Base-by-base conservation (phyloP, 2,888 invertebrate genomes). In the Syritta pipiens region DNA sequence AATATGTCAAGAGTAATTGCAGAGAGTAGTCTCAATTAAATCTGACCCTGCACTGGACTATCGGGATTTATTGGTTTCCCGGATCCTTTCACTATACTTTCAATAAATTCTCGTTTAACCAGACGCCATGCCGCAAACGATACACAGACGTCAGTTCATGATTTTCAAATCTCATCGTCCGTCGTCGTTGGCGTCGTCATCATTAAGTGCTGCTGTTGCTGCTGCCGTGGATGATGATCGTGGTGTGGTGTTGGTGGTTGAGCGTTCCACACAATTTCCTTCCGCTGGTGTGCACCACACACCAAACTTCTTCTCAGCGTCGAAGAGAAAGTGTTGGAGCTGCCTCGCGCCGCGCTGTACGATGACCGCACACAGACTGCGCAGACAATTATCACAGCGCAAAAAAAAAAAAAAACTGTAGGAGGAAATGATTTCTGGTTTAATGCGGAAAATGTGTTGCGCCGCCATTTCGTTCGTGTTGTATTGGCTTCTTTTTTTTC, bases 71-170 rank as follows among this genome's bases (percentile, higher is more conserved):
- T 65, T 53, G 49, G 62, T 35, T 19, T 14, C 6, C 28, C 19
- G 37, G 55, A 71, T 77, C 76, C 76, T 71, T 77, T 71, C 76
- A 71, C 71, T 57, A 10, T 9, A 24, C 57, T 59, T 63, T 76
- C 62, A 59, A 53, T 48, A 53, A 77, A 77, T 71, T 77, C 76
- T 53, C 63, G 71, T 71, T 71, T 48, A 71, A 77, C 76, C 71
- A 77, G 63, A 62, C 49, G 7, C 10, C n/a, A n/a, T n/a, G n/a
- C n/a, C n/a, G n/a, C n/a, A n/a, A n/a, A 5, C 10, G 6, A 28
- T 2, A 22, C 35, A 24, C 6, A 10, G 42, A 59, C 37, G 48
- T 60, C 59, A 44, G 59, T 40, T 46, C 40, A 32, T 28, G 71
- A 35, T 57, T 75, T 49, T 48, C 7, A 30, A 59, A 59, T 65